Conservation (phyloP, 2,888 invertebrate genomes). For the Lithophane leautieri region DNA sequence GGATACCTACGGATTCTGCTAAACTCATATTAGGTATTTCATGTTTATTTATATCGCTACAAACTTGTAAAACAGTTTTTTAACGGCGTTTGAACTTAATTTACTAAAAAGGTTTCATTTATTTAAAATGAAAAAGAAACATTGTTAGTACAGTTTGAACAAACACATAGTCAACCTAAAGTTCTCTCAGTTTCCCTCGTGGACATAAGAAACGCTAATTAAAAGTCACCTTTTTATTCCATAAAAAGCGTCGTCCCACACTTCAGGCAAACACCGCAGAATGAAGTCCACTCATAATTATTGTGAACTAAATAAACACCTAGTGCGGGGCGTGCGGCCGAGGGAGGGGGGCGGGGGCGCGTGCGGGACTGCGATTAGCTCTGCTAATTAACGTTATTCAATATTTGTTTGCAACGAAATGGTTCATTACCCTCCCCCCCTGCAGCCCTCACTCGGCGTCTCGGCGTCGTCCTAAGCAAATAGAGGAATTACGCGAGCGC, state of each 20-base stretch:
- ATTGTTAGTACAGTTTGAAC: slow-evolving; percentile 4
- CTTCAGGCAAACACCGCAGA: slow-evolving; percentile 3
- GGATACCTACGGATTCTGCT: background rate
- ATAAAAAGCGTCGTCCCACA: background rate
- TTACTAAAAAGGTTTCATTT: slow-evolving; percentile 2
- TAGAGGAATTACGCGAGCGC: slow-evolving; percentile 53
- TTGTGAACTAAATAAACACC: slow-evolving; percentile 41
- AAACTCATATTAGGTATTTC: background rate
- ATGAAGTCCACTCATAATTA: slow-evolving; percentile 35
- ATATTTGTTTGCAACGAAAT: slow-evolving; percentile 66
- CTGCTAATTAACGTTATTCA: slow-evolving; percentile 67
- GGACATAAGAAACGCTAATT: slow-evolving; percentile 41
- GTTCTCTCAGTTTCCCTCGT: background rate
- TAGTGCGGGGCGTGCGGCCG: slow-evolving; percentile 4
- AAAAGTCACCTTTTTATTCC: slow-evolving; percentile 21
- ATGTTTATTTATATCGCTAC: background rate
- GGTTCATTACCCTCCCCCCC: slow-evolving; percentile 51
- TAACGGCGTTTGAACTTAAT: background rate
- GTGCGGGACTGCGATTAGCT: slow-evolving; percentile 62
- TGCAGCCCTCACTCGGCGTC: slow-evolving; percentile 3
- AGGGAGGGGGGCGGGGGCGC: background rate
- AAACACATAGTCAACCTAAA: slow-evolving; percentile 1
- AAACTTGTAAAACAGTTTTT: background rate
- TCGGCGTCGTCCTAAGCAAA: slow-evolving; percentile 60
- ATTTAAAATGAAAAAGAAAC: background rate